Conservation (phyloP, 2,797 vertebrate genomes). For the Microctenopoma lineatum region DNA sequence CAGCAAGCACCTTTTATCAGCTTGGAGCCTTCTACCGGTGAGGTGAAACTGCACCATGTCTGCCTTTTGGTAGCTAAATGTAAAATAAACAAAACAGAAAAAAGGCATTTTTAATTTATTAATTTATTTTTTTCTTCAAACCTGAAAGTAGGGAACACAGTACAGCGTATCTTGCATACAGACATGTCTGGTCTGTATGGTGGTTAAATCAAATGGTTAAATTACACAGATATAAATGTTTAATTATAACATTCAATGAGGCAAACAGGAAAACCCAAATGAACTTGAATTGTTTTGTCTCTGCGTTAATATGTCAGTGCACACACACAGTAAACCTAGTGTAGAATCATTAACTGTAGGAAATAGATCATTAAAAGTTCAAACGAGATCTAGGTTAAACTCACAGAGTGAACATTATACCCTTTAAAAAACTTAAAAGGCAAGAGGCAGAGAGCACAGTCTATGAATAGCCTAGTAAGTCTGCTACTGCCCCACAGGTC, state of each 20-base stretch:
- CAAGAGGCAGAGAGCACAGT: slow-evolving; percentile 71
- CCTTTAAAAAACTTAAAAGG: slow-evolving; percentile 84
- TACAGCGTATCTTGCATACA: no score
- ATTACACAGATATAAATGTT: background rate
- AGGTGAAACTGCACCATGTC: no score
- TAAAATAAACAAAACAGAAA: no score
- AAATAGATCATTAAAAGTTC: slow-evolving; percentile 89
- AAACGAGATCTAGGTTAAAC: slow-evolving; percentile 86
- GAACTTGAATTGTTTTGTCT: slow-evolving; percentile 59
- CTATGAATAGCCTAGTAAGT: slow-evolving; percentile 80
- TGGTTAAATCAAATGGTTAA: background rate
- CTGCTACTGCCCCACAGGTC: slow-evolving; percentile 67
- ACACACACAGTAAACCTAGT: slow-evolving; percentile 77
- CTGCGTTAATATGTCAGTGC: slow-evolving; percentile 76
- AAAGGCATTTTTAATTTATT: no score
- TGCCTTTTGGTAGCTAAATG: no score
- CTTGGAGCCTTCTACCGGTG: no score
- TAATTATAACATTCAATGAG: slow-evolving; percentile 9
- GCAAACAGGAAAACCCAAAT: slow-evolving; percentile 36
- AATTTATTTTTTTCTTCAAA: no score
- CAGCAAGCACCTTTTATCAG: no score
- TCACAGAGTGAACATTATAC: slow-evolving; percentile 84
- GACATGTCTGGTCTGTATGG: no score
- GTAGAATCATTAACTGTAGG: slow-evolving; percentile 87
- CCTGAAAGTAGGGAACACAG: no score